Base-by-base conservation (phyloP, 2,888 invertebrate genomes). In the Tenthredo distinguenda region DNA sequence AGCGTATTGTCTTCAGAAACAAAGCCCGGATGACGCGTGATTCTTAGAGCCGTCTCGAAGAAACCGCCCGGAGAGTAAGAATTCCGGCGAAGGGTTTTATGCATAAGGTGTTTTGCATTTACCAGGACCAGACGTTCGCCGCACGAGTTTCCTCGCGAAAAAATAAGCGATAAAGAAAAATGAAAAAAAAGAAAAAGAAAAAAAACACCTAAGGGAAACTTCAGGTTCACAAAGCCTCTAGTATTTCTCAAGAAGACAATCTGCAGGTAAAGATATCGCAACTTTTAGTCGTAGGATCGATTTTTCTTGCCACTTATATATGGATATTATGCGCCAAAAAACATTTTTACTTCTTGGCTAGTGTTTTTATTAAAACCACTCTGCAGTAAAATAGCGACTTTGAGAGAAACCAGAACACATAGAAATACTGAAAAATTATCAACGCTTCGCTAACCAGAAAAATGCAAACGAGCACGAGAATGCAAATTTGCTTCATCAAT, bases 1-100 rank as follows among this genome's bases (percentile, higher is more conserved):
- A 34, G 37, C 58, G 79, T 79, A 79, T 79, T 79, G 79, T 79
- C 79, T 79, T 58, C 34, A 47, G n/a, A 37, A 55, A 79, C 79
- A 79, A 79, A 79, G 79, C 79, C 79, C 10, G 55, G 79, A 31
- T n/a, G 79, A 79, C 55, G 55, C 79, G 79, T 79, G 79, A 55
- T 58, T 79, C 79, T 79, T n/a, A 55, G 55, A 50, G 34, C 31
- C 79, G 21, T 58, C n/a, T 58, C 21, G 79, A 58, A 79, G 58
- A 79, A 79, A 31, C 50, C 55, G 21, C 15, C 34, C 6, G 37
- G 31, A 58, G 58, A 79, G 47, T 34, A 31, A 58, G 79, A 79
- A 79, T 26, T n/a, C 21, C 31, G 50, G n/a, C 55, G 26, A 43
- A 43, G 71, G 71, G 71, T 37, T 71, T 71, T 31, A 71, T 71